These are phyloP conservation scores for Ptilodon capucinus DNA, from an alignment of 2,888 invertebrate species.

Conservation along the genomic window DNA sequence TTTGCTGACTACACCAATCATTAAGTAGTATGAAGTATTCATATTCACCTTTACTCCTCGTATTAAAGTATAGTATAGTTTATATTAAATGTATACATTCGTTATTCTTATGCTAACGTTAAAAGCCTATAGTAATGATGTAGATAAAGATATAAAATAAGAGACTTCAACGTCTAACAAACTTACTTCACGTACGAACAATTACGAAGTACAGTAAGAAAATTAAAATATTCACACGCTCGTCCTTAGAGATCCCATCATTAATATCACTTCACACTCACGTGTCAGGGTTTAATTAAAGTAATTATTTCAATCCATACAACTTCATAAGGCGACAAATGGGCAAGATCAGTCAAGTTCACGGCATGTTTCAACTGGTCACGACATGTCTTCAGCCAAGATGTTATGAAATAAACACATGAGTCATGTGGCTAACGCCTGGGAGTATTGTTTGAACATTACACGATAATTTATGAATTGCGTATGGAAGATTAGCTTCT, in stretches of 20 bases:
- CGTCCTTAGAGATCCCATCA: slow-evolving; percentile 26
- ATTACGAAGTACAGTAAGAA: background rate
- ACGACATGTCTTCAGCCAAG: slow-evolving; percentile 66
- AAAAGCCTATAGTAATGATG: too few relatives aligned
- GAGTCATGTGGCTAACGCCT: slow-evolving; percentile 47
- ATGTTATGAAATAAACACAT: slow-evolving; percentile 65
- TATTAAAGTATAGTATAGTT: too few relatives aligned
- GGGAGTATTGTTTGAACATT: slow-evolving; percentile 49
- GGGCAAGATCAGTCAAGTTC: slow-evolving; percentile 70
- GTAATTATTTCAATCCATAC: slow-evolving; percentile 64
- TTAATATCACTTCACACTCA: slow-evolving; percentile 43
- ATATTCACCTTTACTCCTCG: too few relatives aligned
- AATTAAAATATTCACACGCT: slow-evolving; percentile 40
- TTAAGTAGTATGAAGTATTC: too few relatives aligned
- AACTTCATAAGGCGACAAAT: slow-evolving; percentile 61
- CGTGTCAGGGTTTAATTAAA: slow-evolving; percentile 56
- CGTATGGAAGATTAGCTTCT: slow-evolving; percentile 9
- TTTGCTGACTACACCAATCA: too few relatives aligned
- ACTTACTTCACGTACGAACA: background rate
- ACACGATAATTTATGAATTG: slow-evolving; percentile 60
- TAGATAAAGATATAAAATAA: too few relatives aligned
- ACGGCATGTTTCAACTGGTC: slow-evolving; percentile 70
- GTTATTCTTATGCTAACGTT: too few relatives aligned
- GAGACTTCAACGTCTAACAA: too few relatives aligned
- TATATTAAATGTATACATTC: too few relatives aligned